Evolutionary conservation across 30 jellyfish, hydroid and myxozoan genomes (phyloP).

Genomic region (Haliclystus octoradiatus): DNA sequence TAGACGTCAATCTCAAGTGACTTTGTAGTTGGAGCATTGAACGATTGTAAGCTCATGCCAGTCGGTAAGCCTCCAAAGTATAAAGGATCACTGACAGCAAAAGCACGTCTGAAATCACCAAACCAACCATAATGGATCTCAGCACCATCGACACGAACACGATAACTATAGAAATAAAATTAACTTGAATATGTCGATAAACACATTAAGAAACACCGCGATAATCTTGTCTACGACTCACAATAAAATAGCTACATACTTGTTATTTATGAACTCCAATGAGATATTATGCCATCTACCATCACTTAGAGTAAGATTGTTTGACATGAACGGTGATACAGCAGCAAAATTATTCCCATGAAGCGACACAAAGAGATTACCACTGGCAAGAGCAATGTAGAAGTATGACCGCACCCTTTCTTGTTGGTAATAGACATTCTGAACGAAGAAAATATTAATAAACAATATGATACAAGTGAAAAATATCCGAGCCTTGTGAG

Average conservation of each 20-base stretch:
- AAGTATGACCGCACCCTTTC: constrained; percentile 41
- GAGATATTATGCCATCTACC: constrained; percentile 89
- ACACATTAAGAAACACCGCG: not conserved
- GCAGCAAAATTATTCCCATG: constrained; percentile 47
- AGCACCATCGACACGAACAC: constrained; percentile 59
- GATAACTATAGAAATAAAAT: constrained; percentile 25
- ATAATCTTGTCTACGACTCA: no score
- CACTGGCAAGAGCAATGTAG: constrained; percentile 81
- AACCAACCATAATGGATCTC: constrained; percentile 80
- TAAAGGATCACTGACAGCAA: constrained; percentile 41
- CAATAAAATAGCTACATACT: not conserved
- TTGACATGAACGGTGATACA: constrained; percentile 53
- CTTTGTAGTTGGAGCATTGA: constrained; percentile 44
- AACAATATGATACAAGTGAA: not conserved
- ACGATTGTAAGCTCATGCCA: constrained; percentile 23
- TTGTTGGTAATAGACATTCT: constrained; percentile 28
- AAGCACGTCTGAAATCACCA: constrained; percentile 52
- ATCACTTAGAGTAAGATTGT: constrained; percentile 63
- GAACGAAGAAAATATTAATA: not conserved
- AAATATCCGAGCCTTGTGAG: no score
- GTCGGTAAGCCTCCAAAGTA: constrained; percentile 87
- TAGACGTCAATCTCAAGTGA: constrained; percentile 68
- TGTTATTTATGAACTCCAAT: constrained; percentile 5
- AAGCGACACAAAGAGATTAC: constrained; percentile 46
- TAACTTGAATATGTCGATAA: not conserved